Evolutionary conservation across 2,888 invertebrate genomes (phyloP), one percentile per base, ranked within the genome.

Genomic region (Eilema caniola): DNA sequence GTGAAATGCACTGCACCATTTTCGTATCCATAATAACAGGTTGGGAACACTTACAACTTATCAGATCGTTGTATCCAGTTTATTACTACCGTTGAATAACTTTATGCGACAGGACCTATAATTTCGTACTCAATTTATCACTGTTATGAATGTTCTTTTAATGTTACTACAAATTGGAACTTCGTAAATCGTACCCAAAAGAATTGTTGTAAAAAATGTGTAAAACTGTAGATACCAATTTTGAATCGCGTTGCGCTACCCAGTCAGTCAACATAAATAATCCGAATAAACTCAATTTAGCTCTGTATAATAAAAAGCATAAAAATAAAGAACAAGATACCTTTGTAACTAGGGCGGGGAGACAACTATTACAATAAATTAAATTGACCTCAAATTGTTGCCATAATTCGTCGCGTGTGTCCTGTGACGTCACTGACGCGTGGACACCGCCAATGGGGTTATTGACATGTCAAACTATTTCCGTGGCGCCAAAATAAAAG

Each of bases 381-480:
- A 87, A 89, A 92, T 90, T 87, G 92, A 91, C 93, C 94, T 91
- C 92, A 93, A 93, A 93, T 86, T 88, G 90, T 90, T 85, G 86
- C 81, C 79, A 84, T 83, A 87, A 88, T 88, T 88, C 89, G 85
- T 83, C 86, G 88, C 88, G 88, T 89, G 88, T 86, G 91, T 92
- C 92, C 91, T 84, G 87, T 92, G 93, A 92, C 93, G 93, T 93
- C 92, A 91, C 81, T 79, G 73, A 79, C 88, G 91, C 90, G 92
- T 92, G 93, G 93, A 89, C 94, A 93, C 89, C 87, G 88, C 87
- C 84, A 89, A 92, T 91, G 93, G 86, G 95, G 94, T 95, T 93
- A 95, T 94, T 94, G 95, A 95, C 95, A 93, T 90, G 89, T 90
- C 90, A 90, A 92, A 94, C 94, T 95, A 95, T 94, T 94, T 93